These are phyloP conservation scores for Corydoras sp. DNA, from an alignment of 2,113 vertebrate species.

Conservation along the genomic window DNA sequence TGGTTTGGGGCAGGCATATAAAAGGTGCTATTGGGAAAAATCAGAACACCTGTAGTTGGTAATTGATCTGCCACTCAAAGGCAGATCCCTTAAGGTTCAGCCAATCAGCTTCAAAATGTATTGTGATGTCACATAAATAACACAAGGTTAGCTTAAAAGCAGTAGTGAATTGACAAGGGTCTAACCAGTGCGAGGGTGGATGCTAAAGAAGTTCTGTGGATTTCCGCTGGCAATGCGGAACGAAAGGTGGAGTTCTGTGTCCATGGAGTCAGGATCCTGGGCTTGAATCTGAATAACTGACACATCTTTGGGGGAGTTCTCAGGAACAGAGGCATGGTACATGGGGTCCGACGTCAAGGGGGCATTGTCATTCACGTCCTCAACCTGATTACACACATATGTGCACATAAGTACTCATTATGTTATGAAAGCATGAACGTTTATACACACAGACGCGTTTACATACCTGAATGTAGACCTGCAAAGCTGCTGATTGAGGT, in stretches of 20 bases:
- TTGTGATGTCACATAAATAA: conserved; percentile 12
- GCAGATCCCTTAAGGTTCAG: not conserved
- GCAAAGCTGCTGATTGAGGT: conserved; percentile 81
- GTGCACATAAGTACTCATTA: not conserved
- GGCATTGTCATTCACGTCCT: conserved; percentile 95
- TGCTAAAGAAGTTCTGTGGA: conserved; percentile 92
- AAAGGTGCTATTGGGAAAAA: conserved; percentile 22
- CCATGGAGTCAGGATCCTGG: conserved; percentile 82
- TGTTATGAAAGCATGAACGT: not conserved
- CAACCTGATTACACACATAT: conserved; percentile 58
- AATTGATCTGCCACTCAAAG: conserved; percentile 35
- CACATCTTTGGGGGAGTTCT: conserved; percentile 90
- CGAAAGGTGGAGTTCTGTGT: conserved; percentile 60
- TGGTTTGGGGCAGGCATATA: conserved; percentile 21
- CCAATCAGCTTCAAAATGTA: conserved; percentile 12
- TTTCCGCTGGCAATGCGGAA: conserved; percentile 92
- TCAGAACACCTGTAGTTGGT: conserved; percentile 8
- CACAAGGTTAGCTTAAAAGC: not conserved
- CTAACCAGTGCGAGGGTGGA: conserved; percentile 87
- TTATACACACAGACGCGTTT: conserved; percentile 11
- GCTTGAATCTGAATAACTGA: conserved; percentile 91
- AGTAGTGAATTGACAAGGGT: not conserved
- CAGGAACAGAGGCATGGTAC: conserved; percentile 77
- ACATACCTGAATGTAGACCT: conserved; percentile 80
- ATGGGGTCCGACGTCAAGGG: conserved; percentile 87